phyloP scores from a whole-genome alignment of 2,797 vertebrate species.

The Tangara arthus region DNA sequence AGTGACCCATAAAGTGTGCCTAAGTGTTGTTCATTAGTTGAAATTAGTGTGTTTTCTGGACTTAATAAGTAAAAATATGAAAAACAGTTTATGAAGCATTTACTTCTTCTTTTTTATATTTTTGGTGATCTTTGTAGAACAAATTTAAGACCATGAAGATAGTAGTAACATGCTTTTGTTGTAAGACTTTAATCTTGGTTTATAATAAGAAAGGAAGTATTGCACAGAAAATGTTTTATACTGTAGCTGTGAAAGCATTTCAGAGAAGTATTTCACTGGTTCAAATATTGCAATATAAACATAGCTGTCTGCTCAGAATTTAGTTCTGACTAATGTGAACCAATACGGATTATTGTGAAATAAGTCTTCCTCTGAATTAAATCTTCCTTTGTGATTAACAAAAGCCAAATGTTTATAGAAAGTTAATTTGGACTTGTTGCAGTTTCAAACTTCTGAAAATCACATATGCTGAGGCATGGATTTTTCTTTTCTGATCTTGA shows the following conservation, averaged over 20 bases:
- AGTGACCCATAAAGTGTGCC: background rate
- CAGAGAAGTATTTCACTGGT: background rate
- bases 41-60: background rate
- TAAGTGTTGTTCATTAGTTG: background rate
- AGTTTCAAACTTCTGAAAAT: background rate
- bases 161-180: background rate
- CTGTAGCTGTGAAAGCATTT: background rate
- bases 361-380: background rate
- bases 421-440: background rate
- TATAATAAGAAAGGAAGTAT: background rate
- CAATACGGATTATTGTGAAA: background rate
- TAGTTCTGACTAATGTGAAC: background rate
- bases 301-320: background rate
- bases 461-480: background rate
- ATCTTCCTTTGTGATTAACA: conserved; percentile 13
- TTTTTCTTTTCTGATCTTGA: background rate
- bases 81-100: background rate
- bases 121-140: background rate
- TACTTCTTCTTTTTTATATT: background rate
- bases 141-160: background rate
- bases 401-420: background rate
- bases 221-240: background rate
- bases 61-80: background rate
- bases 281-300: background rate
- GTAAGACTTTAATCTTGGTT: background rate